Percentiles rank a stretch among this genome's conserved stretches.
phyloP scores from a whole-genome alignment of 2,797 vertebrate species.

The Bovichtus diacanthus region DNA sequence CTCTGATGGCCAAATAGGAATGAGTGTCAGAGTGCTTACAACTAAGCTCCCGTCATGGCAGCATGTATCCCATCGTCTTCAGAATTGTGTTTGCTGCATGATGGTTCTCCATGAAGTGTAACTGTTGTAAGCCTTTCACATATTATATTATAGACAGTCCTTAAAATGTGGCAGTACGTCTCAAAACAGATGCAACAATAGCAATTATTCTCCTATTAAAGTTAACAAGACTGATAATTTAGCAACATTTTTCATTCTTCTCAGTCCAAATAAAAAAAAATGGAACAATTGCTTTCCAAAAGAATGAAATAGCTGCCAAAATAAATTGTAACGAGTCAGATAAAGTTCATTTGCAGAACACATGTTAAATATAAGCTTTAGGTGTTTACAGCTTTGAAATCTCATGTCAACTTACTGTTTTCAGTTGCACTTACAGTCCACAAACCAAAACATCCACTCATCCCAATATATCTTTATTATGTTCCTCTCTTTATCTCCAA shows the following conservation, averaged over 20 bases:
- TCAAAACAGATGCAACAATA: constrained; percentile 36
- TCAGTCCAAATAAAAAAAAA: constrained; percentile 53
- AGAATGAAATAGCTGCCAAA: constrained; percentile 63
- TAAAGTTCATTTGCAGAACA: constrained; percentile 70
- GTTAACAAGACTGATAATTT: constrained; percentile 33
- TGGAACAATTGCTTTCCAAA: constrained; percentile 13
- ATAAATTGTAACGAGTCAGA: constrained; percentile 71
- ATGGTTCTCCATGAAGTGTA: constrained; percentile 53
- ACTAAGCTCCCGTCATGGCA: constrained; percentile 79
- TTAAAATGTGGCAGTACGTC: constrained; percentile 4
- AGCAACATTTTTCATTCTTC: constrained; percentile 23
- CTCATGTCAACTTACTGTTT: constrained; percentile 36
- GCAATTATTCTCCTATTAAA: constrained; percentile 17
- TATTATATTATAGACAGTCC: constrained; percentile 32
- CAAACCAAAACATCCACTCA: constrained; percentile 25
- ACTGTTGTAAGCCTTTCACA: constrained; percentile 39
- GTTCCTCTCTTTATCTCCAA: constrained; percentile 19
- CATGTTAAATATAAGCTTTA: constrained; percentile 60
- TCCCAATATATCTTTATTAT: constrained; percentile 36
- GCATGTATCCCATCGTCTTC: constrained; percentile 65
- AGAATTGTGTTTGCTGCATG: constrained; percentile 61
- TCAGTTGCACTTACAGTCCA: constrained; percentile 29
- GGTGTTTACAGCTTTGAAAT: constrained; percentile 51
- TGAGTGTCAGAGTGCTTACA: constrained; percentile 85
- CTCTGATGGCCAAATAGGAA: constrained; percentile 85